Evolutionary conservation across 2,113 vertebrate species (phyloP).

Genomic region (Anarhynchus alexandrinus): DNA sequence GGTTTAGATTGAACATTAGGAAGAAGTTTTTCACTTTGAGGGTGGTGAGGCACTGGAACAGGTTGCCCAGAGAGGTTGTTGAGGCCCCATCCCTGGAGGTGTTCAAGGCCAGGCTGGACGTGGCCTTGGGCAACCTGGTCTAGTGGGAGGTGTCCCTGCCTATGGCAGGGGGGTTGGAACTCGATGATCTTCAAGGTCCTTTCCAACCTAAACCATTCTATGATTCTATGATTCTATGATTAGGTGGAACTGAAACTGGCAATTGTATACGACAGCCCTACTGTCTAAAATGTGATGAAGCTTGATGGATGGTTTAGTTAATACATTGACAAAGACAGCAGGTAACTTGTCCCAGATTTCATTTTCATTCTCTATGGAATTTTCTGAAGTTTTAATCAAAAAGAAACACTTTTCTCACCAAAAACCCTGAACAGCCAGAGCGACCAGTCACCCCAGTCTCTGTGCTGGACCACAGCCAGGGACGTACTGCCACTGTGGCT

Average conservation of each 20-base stretch:
- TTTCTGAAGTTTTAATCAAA: not conserved
- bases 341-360: not conserved
- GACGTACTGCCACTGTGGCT: not conserved
- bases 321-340: not conserved
- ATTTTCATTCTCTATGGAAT: not conserved
- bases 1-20: no score
- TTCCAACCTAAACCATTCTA: no score
- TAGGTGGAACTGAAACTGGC: not conserved
- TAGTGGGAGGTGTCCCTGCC: no score
- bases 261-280: rapidly evolving
- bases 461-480: not conserved
- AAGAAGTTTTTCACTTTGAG: no score
- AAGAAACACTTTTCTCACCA: not conserved
- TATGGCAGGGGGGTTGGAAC: no score
- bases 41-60: no score
- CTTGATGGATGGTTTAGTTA: not conserved
- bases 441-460: not conserved
- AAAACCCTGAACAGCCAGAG: not conserved
- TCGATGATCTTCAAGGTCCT: no score
- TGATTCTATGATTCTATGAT: no score
- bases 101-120: no score
- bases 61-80: no score
- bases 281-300: not conserved
- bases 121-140: no score
- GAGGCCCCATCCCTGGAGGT: no score